Evolutionary conservation across 2,888 invertebrate species (phyloP), one percentile per base, ranked within the genome.

Genomic region (Orchesella flavescens): DNA sequence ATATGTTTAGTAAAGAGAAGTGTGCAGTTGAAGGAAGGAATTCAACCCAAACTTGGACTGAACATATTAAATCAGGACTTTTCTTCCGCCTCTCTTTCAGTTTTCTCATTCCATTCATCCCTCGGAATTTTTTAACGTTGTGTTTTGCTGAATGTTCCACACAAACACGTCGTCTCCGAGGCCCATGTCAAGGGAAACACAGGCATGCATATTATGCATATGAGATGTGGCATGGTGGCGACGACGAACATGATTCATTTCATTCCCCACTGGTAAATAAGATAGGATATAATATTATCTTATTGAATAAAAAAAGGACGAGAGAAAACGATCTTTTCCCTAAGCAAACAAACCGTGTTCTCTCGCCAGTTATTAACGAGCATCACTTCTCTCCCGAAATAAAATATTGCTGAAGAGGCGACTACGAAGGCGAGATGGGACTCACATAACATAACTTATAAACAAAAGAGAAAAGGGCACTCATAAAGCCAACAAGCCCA

Each of bases 201-300:
- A 81, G 75, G 75, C 75, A 75, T 75, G 69, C 74, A 75, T 75
- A 75, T 71, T 77, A 83, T 83, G 83, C 83, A 83, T 83, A 83
- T 83, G 65, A 83, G 83, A 83, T 83, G 82, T 82, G 82, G 82
- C 82, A 82, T 71, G 53, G 83, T 83, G 83, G 83, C 83, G 83
- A 83, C 83, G 76, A 75, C 76, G 76, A 76, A 72, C 76, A 83
- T 83, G 83, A 83, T 83, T 83, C 83, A 83, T 83, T 83, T 83
- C 76, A 76, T 77, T 72, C 63, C 61, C 71, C 63, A 63, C 46
- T 71, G 55, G 72, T 72, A 77, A 76, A 76, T 77, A 83, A 76
- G 75, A 72, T 77, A 57, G 68, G 69, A 75, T 73, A 44, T 80
- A 80, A 73, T 80, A 73, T 73, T 73, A 66, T 73, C 53, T 80